A percentile compares a stretch with the other conserved stretches of the same genome.
phyloP scores from a whole-genome alignment of 1,140 invertebrate species.

The Hypsibius dujardini region DNA sequence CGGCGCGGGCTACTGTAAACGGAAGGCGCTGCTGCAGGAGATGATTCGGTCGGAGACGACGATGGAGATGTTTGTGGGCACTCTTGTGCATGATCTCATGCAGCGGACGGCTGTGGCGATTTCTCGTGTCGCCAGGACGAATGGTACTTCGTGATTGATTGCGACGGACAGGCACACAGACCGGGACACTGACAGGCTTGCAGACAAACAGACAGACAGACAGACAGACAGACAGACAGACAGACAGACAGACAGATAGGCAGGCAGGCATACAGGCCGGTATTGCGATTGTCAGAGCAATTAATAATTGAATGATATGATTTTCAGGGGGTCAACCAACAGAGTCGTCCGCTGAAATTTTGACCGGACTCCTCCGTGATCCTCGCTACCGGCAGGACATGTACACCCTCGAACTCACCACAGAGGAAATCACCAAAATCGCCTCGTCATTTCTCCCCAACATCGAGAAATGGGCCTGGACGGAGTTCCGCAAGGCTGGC shows the following conservation, averaged over 20 bases:
- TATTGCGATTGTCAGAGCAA: too few species aligned
- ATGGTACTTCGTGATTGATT: too few species aligned
- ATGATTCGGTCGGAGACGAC: slow-evolving; percentile 11
- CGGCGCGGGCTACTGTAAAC: not conserved
- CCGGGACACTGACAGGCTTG: too few species aligned
- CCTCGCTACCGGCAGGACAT: slow-evolving; percentile 10
- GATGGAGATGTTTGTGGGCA: slow-evolving; percentile 10
- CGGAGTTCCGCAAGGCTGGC: not conserved
- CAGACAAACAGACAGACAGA: too few species aligned
- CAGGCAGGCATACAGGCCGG: not conserved
- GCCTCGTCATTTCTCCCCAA: not conserved
- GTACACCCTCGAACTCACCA: not conserved
- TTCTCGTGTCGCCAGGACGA: not conserved
- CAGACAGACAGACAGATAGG: not conserved
- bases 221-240: too few species aligned
- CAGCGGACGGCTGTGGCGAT: slow-evolving; percentile 4
- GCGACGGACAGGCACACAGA: too few species aligned
- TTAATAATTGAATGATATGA: too few species aligned
- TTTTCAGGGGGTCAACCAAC: too few species aligned
- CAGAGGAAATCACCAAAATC: not conserved
- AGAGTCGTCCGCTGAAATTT: not conserved
- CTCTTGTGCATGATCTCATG: slow-evolving; percentile 11
- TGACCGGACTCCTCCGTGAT: not conserved
- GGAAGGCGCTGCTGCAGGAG: slow-evolving; percentile 8
- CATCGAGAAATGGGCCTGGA: slow-evolving; percentile 11